These are phyloP conservation scores for Crotalus helleri DNA, from an alignment of 2,113 vertebrate genomes.

Conservation along the genomic window DNA sequence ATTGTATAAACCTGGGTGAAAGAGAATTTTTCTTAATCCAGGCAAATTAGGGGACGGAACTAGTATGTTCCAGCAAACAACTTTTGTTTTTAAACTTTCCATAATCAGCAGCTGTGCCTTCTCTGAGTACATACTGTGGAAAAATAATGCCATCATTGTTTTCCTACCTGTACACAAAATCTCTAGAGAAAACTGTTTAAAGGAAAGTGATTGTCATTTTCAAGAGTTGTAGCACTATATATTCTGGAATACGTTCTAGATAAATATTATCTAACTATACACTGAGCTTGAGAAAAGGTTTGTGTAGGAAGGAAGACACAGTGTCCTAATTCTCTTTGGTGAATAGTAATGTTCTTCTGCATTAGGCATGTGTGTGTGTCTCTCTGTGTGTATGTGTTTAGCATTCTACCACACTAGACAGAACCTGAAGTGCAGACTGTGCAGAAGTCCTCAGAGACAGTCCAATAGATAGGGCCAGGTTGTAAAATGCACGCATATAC, in stretches of 20 bases:
- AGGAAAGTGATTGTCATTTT: not conserved
- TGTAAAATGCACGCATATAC: not conserved
- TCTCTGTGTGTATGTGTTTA: not conserved
- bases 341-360: not conserved
- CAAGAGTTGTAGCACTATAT: not conserved
- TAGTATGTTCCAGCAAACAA: not conserved
- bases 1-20: not conserved
- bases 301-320: not conserved
- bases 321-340: not conserved
- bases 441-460: not conserved
- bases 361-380: not conserved
- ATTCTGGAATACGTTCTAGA: not conserved
- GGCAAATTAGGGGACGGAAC: rapidly evolving
- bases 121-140: slow-evolving; percentile 18
- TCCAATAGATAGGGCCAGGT: not conserved
- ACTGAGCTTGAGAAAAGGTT: rapidly evolving
- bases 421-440: not conserved
- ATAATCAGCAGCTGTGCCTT: slow-evolving; percentile 20
- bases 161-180: not conserved
- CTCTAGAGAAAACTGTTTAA: slow-evolving; percentile 14
- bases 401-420: not conserved
- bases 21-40: not conserved
- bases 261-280: rapidly evolving
- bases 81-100: slow-evolving; percentile 30
- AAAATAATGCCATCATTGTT: slow-evolving; percentile 22